A percentile compares a stretch with the other conserved stretches of the same genome.
phyloP scores from a whole-genome alignment of 92 coral and sea anemone species.

The Plumapathes pennacea region DNA sequence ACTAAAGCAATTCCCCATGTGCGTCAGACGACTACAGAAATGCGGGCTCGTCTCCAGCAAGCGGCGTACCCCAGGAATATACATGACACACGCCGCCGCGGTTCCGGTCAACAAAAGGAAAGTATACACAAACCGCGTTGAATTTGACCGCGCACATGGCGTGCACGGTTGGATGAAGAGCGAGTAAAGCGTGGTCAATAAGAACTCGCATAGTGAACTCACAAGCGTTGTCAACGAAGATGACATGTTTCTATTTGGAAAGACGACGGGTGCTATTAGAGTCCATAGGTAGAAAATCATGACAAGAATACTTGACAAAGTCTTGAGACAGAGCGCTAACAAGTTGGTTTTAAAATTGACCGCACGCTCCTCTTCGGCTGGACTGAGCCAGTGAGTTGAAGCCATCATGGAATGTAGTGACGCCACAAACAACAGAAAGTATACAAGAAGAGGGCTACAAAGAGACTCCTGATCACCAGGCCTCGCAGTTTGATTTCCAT shows the following conservation, averaged over 20 bases:
- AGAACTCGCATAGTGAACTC: constrained; percentile 58
- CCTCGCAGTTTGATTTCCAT: too few species aligned
- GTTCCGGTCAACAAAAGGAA: constrained; percentile 77
- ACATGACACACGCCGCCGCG: constrained; percentile 62
- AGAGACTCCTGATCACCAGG: too few species aligned
- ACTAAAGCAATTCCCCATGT: constrained; percentile 84
- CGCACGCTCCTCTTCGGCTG: constrained; percentile 26
- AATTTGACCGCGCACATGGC: constrained; percentile 68
- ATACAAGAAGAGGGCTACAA: constrained; percentile 48
- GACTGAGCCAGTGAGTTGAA: constrained; percentile 47
- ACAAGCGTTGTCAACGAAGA: constrained; percentile 50
- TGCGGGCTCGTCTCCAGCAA: constrained; percentile 68
- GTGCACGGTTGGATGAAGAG: constrained; percentile 76
- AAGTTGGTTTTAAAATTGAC: too few species aligned
- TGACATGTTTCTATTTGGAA: constrained; percentile 49
- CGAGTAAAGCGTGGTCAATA: constrained; percentile 44
- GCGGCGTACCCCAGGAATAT: constrained; percentile 71
- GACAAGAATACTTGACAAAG: constrained; percentile 43
- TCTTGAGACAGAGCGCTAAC: constrained; percentile 60
- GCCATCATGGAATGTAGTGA: constrained; percentile 50
- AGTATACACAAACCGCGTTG: constrained; percentile 74
- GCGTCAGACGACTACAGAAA: constrained; percentile 76
- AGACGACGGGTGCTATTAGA: constrained; percentile 60
- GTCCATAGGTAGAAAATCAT: constrained; percentile 67
- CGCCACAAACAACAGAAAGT: constrained; percentile 42